phyloP scores from a whole-genome alignment of 2,888 invertebrate genomes.

The Lamellibrachia satsuma region DNA sequence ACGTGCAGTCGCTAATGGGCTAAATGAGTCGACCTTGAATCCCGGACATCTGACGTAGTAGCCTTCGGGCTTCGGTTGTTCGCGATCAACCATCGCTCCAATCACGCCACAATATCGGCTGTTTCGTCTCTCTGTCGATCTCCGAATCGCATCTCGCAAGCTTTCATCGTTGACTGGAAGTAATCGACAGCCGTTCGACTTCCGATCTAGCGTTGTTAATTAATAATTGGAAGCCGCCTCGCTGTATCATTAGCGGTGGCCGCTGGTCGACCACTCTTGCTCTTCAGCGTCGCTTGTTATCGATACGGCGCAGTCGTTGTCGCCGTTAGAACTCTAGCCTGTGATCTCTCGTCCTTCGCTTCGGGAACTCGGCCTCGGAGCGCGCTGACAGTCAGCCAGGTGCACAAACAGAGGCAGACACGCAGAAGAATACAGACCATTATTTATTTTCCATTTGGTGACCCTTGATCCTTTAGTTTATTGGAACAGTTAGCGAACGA shows the following conservation, averaged over 20 bases:
- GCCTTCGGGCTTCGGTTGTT: slow-evolving; percentile 12
- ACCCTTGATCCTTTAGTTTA: too few relatives aligned
- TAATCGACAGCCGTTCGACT: neutral
- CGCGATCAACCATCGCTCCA: neutral
- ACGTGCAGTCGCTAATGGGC: neutral
- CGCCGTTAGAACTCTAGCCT: neutral
- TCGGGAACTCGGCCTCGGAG: too few relatives aligned
- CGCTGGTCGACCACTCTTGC: neutral
- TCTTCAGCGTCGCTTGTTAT: neutral
- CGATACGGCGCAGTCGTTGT: too few relatives aligned
- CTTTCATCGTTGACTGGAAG: slow-evolving; percentile 17
- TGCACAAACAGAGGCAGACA: too few relatives aligned
- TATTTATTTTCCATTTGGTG: too few relatives aligned
- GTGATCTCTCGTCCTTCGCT: neutral
- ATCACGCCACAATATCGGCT: neutral
- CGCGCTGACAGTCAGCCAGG: too few relatives aligned
- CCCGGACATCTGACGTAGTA: neutral
- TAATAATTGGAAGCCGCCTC: neutral
- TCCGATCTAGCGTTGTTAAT: slow-evolving; percentile 12
- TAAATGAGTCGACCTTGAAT: neutral
- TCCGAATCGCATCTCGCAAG: neutral
- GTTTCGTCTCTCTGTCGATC: neutral
- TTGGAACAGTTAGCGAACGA: too few relatives aligned
- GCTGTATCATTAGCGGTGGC: slow-evolving; percentile 1
- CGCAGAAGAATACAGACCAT: too few relatives aligned